Percentiles rank a stretch among this genome's conserved stretches.
These are phyloP conservation scores for Probaryconus sp. DNA, from an alignment of 1,140 invertebrate species.

Conservation along the genomic window DNA sequence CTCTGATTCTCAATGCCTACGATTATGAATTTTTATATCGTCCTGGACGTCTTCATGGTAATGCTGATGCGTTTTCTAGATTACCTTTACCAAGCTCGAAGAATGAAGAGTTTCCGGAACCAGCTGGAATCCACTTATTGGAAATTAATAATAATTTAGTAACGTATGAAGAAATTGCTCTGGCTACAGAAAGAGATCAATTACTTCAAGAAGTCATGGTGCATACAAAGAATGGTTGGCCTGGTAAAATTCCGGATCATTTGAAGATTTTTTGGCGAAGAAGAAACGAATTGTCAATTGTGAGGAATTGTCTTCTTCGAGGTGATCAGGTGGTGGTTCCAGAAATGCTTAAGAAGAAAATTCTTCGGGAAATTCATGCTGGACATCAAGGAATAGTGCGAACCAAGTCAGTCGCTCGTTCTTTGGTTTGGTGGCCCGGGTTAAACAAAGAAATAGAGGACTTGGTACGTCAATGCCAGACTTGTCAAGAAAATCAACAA, in stretches of 20 bases:
- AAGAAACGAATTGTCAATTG: conserved; percentile 8
- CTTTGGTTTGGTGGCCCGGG: conserved; percentile 75
- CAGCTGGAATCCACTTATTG: not conserved
- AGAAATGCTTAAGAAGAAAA: conserved; percentile 37
- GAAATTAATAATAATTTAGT: not conserved
- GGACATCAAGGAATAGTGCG: conserved; percentile 73
- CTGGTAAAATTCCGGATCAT: conserved; percentile 4
- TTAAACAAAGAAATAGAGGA: conserved; percentile 74
- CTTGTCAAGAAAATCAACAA: conserved; percentile 3
- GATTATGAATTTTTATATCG: conserved; percentile 43
- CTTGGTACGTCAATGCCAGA: conserved; percentile 2
- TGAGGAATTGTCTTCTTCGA: conserved; percentile 46
- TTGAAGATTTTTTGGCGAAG: not conserved
- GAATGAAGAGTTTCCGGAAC: not conserved
- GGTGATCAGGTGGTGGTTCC: conserved; percentile 71
- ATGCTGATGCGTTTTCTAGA: conserved; percentile 27
- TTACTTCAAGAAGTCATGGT: not conserved
- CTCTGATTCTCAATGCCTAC: conserved; percentile 39
- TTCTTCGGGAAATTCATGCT: conserved; percentile 70
- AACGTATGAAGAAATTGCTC: too few relatives aligned
- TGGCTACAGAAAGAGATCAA: not conserved
- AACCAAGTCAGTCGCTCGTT: conserved; percentile 73
- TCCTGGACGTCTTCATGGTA: conserved; percentile 20
- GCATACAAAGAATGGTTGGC: conserved; percentile 8
- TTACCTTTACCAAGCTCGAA: not conserved